A percentile compares a stretch with the other conserved stretches of the same genome.
phyloP scores from a whole-genome alignment of 2,888 invertebrate species.

The Resseliella maxima region DNA sequence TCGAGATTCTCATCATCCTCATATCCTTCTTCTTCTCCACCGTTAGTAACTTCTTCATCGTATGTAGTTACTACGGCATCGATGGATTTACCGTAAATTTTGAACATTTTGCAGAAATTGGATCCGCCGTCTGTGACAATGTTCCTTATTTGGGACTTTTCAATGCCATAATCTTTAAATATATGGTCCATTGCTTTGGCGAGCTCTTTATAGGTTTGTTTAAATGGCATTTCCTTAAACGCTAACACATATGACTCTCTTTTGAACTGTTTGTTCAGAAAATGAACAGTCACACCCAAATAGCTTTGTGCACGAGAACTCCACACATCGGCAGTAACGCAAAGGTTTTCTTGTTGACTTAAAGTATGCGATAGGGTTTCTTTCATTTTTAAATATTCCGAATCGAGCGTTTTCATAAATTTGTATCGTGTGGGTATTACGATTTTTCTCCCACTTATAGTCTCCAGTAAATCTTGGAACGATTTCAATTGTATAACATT shows the following conservation, averaged over 20 bases:
- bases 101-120: not conserved
- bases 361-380: not conserved
- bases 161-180: not conserved
- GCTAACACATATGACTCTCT: not conserved
- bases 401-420: not conserved
- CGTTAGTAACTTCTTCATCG: not conserved
- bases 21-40: not conserved
- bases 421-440: not conserved
- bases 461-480: not conserved
- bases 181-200: not conserved
- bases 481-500: not conserved
- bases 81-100: not conserved
- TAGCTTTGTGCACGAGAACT: not conserved
- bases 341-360: not conserved
- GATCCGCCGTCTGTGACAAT: not conserved
- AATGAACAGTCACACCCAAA: not conserved
- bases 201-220: not conserved
- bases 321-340: not conserved
- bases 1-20: not conserved
- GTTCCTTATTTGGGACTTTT: not conserved
- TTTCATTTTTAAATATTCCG: not conserved
- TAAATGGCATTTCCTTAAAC: not conserved
- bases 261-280: not conserved
- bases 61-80: not conserved
- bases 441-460: not conserved